Base-by-base conservation (phyloP, 2,113 vertebrate species). In the Lucifuga dentata region DNA sequence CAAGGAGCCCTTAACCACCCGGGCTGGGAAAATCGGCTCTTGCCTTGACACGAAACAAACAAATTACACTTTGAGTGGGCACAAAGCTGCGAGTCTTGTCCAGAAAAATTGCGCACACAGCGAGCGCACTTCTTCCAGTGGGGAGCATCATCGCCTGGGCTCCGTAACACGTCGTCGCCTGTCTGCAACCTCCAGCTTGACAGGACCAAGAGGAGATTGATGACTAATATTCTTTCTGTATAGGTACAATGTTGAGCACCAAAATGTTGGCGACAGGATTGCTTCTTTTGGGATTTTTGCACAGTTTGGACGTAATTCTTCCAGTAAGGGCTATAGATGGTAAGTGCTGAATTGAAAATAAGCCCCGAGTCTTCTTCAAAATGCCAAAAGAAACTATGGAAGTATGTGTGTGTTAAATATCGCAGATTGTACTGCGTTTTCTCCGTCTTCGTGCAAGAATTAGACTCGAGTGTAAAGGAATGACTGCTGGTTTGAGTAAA, bases 271-370 rank as follows among this genome's bases (percentile, higher is more conserved):
- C 81, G 35, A 53, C 86, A 13, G 93, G 86, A 43, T 75, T 91
- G 89, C 75, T 92, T 48, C 82, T 92, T 81, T 16, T 92, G 77
- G 89, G 90, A 75, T 89, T 92, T 88, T 73, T 92, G 79, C 78
- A 92, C 90, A 91, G 83, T 87, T 90, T 86, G 77, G 88, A 91
- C 86, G 85, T 90, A 73, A 77, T 88, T 61, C 46, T 78, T 78
- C 91, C 91, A 15, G 76, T 84, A 5, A 73, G 82, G 64, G 86
- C 88, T 75, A 71, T 93, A 71, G 93, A 92, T 73, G 92, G 92
- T 93, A 85, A 93, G 92, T 62, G 21, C n/a, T 52, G 48, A 58
- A 56, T 60, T 26, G 4, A n/a, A n/a, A 3, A 50, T 24, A 2
- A 48, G 4, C 19, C 3, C 36, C 1, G 6, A 64, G 13, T 53